Evolutionary conservation across 2,888 invertebrate genomes (phyloP), one percentile per base, ranked within the genome.

Genomic region (Lasioglossum morio): DNA sequence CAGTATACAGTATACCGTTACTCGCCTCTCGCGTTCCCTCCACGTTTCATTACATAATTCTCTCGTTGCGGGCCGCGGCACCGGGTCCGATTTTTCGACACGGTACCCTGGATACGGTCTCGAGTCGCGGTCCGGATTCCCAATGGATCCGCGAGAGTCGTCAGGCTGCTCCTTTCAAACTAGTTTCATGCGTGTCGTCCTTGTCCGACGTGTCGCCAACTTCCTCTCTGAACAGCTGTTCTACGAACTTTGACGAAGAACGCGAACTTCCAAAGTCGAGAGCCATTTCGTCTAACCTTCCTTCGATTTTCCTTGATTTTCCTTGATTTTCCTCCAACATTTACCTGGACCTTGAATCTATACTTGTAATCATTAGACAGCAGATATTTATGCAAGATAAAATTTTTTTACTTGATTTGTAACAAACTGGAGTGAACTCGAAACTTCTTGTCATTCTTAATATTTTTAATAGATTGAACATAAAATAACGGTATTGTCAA

Each of bases 1-100:
- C n/a, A n/a, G 57, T n/a, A n/a, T 57, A 53, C 53, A 0, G 48
- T 60, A 73, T 90, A 90, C 89, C 90, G 89, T 90, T 90, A 90
- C 72, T 66, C 75, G 79, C 46, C 76, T 27, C 63, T 72, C 82
- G 80, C 81, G 74, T 74, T 60, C 40, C 72, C 72, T 63, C 37
- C 53, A 7, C 37, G 43, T 60, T 79, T 74, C 76, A 48, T 81
- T 81, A 79, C 76, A 57, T 86, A 77, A 77, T 79, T 40, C 78
- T 63, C 63, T 63, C 30, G 63, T 40, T 72, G 43, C 60, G 34
- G 72, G 27, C 43, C 63, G 57, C 66, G 72, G 75, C 72, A 48
- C 73, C 69, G 57, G 40, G 57, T 60, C 66, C 12, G 85, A 83
- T 78, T 84, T 84, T 78, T 78, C 78, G 84, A 74, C 85, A 81